These are phyloP conservation scores for Dicaeum eximium DNA, from an alignment of 2,113 vertebrate genomes.

Conservation along the genomic window DNA sequence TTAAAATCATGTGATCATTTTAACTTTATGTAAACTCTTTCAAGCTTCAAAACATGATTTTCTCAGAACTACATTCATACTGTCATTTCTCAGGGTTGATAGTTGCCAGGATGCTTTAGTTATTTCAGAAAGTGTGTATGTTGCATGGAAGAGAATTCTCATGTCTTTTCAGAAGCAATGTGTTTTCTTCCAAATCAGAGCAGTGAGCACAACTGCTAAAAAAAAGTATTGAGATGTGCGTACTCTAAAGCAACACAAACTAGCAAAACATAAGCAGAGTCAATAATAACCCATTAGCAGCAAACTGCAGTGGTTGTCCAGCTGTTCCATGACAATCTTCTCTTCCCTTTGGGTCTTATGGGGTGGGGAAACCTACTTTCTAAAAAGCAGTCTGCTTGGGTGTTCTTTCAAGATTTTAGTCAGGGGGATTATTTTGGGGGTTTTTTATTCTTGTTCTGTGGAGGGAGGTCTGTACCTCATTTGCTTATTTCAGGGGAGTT, in stretches of 20 bases:
- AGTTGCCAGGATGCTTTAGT: not conserved
- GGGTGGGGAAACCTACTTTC: not conserved
- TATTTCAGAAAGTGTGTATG: accelerated
- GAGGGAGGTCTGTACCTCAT: not conserved
- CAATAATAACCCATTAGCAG: not conserved
- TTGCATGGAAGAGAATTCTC: not conserved
- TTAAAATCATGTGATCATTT: not conserved
- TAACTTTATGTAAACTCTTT: not conserved
- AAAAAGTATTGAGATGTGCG: no score
- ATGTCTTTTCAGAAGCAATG: not conserved
- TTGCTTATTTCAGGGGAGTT: not conserved
- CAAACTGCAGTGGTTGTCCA: not conserved
- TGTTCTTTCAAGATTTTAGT: not conserved
- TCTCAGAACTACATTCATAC: not conserved
- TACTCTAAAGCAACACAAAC: not conserved
- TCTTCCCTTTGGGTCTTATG: not conserved
- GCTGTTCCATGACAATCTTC: not conserved
- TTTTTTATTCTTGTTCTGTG: not conserved
- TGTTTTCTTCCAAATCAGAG: not conserved
- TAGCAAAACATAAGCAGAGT: not conserved
- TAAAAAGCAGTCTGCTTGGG: not conserved
- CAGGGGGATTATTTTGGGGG: not conserved
- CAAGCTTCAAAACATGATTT: not conserved
- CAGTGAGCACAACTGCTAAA: not conserved
- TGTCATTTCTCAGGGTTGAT: not conserved